Evolutionary conservation across 2,888 invertebrate genomes (phyloP).

Genomic region (Phytoseiulus persimilis): DNA sequence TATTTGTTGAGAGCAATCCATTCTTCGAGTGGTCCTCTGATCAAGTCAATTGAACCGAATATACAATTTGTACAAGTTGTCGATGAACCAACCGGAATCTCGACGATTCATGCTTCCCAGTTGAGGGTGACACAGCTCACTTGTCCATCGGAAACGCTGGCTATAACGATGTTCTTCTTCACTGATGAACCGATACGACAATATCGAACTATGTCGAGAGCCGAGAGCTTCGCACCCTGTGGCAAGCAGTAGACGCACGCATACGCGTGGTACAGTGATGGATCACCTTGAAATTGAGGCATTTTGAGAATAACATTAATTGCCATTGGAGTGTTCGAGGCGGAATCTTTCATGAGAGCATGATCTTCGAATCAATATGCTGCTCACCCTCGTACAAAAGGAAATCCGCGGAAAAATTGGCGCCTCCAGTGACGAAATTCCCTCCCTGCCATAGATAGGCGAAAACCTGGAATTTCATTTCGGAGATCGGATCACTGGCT

Average conservation of each 20-base stretch:
- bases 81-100: background rate
- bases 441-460: background rate
- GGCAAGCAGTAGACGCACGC: constrained; percentile 15
- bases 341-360: too few relatives aligned
- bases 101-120: background rate
- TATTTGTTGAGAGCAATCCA: too few relatives aligned
- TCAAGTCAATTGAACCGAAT: background rate
- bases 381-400: constrained; percentile 6
- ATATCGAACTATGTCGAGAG: background rate
- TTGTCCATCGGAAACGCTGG: background rate
- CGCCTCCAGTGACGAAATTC: background rate
- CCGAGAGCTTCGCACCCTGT: background rate
- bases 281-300: background rate
- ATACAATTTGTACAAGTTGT: background rate
- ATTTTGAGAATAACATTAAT: background rate
- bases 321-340: background rate
- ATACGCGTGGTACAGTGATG: background rate
- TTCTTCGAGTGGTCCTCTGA: background rate
- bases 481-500: background rate
- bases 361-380: background rate
- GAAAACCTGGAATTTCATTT: constrained; percentile 7
- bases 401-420: constrained; percentile 18
- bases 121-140: constrained; percentile 9
- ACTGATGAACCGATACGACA: constrained; percentile 22
- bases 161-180: constrained; percentile 29